Conservation (phyloP, 2,797 vertebrate species). For the Sebastes jordani region DNA sequence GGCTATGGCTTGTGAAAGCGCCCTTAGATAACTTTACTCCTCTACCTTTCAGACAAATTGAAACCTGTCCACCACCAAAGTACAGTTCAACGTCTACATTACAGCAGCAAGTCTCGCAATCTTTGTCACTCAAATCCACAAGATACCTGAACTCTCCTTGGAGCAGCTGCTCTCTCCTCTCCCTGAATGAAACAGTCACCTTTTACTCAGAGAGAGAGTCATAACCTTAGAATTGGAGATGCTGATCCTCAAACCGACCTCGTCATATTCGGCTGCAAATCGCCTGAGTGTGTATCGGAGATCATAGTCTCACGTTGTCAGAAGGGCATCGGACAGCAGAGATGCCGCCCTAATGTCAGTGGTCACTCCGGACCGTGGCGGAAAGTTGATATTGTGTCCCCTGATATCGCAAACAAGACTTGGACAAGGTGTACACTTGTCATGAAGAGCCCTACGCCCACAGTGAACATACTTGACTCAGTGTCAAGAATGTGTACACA, state of each 20-base stretch:
- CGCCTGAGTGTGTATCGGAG: background rate
- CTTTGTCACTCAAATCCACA: background rate
- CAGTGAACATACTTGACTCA: slow-evolving; percentile 23
- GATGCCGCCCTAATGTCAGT: slow-evolving; percentile 35
- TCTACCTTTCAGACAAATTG: background rate
- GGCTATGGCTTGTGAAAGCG: too few relatives aligned
- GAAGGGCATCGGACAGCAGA: background rate
- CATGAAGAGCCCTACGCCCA: background rate
- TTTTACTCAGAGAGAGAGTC: background rate
- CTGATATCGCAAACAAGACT: slow-evolving; percentile 37
- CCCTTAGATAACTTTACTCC: background rate
- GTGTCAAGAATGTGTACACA: slow-evolving; percentile 54
- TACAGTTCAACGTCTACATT: background rate
- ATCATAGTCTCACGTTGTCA: background rate
- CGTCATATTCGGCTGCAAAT: background rate
- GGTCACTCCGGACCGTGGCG: slow-evolving; percentile 17
- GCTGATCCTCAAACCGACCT: background rate
- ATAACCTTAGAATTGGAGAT: background rate
- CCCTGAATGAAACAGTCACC: background rate
- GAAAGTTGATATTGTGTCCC: slow-evolving; percentile 42
- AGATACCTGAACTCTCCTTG: background rate
- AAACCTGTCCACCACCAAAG: background rate
- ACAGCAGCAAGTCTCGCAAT: background rate
- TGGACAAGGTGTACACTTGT: slow-evolving; percentile 21
- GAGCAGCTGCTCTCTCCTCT: background rate